Evolutionary conservation across 1,140 invertebrate genomes (phyloP).

Genomic region (Ptiloglossa arizonensis): DNA sequence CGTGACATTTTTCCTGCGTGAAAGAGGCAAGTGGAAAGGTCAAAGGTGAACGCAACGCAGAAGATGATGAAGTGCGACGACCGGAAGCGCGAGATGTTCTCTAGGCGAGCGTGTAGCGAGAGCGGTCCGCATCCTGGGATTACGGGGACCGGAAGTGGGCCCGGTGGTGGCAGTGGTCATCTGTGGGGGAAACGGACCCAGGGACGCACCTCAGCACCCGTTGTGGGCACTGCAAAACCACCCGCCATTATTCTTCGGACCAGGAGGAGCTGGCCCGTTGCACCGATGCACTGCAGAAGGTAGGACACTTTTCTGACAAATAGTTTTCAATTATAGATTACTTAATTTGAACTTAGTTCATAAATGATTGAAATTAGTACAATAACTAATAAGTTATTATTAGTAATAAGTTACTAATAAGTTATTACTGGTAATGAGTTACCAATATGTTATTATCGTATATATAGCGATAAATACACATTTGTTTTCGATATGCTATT

Average conservation of each 20-base stretch:
- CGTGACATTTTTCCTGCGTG: neutral
- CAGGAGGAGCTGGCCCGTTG: conserved; percentile 86
- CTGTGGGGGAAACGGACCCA: conserved; percentile 83
- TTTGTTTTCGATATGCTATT: too few species aligned
- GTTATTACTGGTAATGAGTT: too few species aligned
- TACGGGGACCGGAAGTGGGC: conserved; percentile 59
- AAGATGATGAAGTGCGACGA: conserved; percentile 78
- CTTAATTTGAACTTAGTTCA: too few species aligned
- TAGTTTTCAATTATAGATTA: too few species aligned
- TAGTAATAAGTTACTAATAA: too few species aligned
- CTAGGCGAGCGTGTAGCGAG: conserved; percentile 84
- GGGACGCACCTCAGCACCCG: conserved; percentile 85
- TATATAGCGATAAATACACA: too few species aligned
- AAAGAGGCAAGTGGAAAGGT: too few species aligned
- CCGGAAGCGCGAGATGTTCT: conserved; percentile 75
- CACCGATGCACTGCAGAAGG: conserved; percentile 85
- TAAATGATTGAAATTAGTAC: too few species aligned
- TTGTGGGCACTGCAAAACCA: conserved; percentile 83
- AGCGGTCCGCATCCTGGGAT: conserved; percentile 85
- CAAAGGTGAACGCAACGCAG: neutral
- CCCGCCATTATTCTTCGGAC: conserved; percentile 85
- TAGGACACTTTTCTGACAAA: conserved; percentile 69
- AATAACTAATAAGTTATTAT: too few species aligned
- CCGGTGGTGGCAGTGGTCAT: conserved; percentile 72
- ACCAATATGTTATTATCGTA: too few species aligned